A percentile compares a stretch with the other conserved stretches of the same genome.
phyloP scores from a whole-genome alignment of 2,888 invertebrate species.

The Acanthosepion lycidas region DNA sequence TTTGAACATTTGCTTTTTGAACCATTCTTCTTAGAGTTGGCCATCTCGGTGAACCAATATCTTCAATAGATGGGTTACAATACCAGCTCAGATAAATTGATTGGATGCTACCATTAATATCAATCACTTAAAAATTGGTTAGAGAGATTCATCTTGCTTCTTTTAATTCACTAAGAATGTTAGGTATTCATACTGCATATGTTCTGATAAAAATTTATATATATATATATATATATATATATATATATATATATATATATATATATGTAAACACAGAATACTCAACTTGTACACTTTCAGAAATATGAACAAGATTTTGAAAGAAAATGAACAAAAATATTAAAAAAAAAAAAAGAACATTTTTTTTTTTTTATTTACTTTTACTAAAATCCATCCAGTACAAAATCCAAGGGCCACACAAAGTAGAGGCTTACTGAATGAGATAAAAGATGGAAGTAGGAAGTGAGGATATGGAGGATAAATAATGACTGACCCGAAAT shows the following conservation, averaged over 20 bases:
- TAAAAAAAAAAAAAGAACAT: not conserved
- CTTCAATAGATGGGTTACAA: not conserved
- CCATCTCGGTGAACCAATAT: not conserved
- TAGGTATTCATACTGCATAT: not conserved
- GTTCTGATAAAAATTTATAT: not conserved
- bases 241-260: not conserved
- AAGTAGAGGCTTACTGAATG: too few species aligned
- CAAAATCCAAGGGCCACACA: too few species aligned
- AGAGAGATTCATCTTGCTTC: not conserved
- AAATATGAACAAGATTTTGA: not conserved
- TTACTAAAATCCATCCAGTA: too few species aligned
- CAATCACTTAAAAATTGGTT: not conserved
- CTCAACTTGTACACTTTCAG: not conserved
- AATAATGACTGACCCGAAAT: too few species aligned
- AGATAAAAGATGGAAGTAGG: too few species aligned
- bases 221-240: not conserved
- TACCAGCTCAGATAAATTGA: not conserved
- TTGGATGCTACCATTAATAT: not conserved
- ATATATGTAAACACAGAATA: not conserved
- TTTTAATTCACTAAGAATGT: slow-evolving; percentile 6
- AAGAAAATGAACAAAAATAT: not conserved
- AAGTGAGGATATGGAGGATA: too few species aligned
- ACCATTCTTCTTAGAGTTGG: not conserved
- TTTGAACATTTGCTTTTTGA: not conserved
- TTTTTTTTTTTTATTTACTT: too few species aligned